A percentile compares a stretch with the other conserved stretches of the same genome.
These are phyloP conservation scores for Cephus pulcher DNA, from an alignment of 2,888 invertebrate genomes.

Conservation along the genomic window DNA sequence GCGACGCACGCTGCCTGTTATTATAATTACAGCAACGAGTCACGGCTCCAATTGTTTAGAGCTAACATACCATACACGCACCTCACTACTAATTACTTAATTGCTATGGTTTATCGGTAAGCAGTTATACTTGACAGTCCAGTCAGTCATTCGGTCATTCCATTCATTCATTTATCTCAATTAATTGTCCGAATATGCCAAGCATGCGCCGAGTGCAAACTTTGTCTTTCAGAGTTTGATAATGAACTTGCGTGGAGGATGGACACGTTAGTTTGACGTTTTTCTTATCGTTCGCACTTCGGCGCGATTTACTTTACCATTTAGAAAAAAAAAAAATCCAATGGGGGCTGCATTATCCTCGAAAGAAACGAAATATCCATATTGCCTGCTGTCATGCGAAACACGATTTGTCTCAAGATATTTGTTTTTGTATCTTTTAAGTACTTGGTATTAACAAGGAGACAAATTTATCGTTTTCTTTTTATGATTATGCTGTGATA, in stretches of 20 bases:
- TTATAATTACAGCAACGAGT: slow-evolving; percentile 63
- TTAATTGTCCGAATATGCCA: background rate
- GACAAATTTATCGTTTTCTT: background rate
- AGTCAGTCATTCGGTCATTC: background rate
- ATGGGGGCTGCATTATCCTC: background rate
- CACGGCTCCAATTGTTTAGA: slow-evolving; percentile 59
- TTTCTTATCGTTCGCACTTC: background rate
- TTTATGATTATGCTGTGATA: background rate
- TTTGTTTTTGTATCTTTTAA: background rate
- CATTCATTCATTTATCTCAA: background rate
- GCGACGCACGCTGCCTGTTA: slow-evolving; percentile 63
- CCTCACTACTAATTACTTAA: slow-evolving; percentile 45
- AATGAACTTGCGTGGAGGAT: background rate
- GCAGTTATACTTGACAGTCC: background rate
- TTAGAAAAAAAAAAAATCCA: background rate
- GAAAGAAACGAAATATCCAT: background rate
- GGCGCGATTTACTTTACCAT: background rate
- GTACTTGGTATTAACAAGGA: background rate
- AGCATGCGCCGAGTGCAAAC: background rate
- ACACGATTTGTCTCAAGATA: background rate
- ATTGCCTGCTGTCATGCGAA: background rate
- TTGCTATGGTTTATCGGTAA: background rate
- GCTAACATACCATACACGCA: slow-evolving; percentile 57
- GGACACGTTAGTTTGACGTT: background rate
- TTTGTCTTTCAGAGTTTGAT: background rate